Evolutionary conservation across 1,140 invertebrate species (phyloP).

Genomic region (Zelostemma sp.): DNA sequence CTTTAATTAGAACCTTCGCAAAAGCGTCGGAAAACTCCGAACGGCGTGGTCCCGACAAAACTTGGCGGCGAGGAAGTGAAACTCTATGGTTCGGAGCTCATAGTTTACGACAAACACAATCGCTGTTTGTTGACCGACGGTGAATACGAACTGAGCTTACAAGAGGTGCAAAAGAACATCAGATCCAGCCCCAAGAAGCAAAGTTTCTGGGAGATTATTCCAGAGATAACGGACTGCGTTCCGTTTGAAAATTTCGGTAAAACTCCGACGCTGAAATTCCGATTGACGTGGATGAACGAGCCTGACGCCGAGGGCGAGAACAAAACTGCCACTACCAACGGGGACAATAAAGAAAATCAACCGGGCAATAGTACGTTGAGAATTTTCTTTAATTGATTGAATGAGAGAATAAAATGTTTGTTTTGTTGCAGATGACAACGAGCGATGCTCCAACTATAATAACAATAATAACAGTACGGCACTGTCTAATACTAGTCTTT

Average conservation of each 20-base stretch:
- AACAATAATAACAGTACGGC: conserved; percentile 62
- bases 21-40: conserved; percentile 73
- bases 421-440: conserved; percentile 56
- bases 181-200: conserved; percentile 76
- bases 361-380: conserved; percentile 65
- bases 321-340: conserved; percentile 67
- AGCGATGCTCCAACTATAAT: conserved; percentile 61
- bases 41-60: conserved; percentile 59
- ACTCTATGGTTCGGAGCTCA: conserved; percentile 86
- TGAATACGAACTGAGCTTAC: conserved; percentile 89
- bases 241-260: conserved; percentile 81
- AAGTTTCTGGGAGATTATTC: conserved; percentile 86
- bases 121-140: conserved; percentile 88
- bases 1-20: conserved; percentile 71
- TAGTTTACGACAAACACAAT: conserved; percentile 92
- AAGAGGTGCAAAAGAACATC: conserved; percentile 76
- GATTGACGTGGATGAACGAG: conserved; percentile 85
- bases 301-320: conserved; percentile 79
- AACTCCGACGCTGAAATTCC: conserved; percentile 86
- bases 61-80: conserved; percentile 72
- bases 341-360: conserved; percentile 75
- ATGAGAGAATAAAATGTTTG: background rate
- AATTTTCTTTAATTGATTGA: background rate
- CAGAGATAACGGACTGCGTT: conserved; percentile 76
- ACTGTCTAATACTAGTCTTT: conserved; percentile 62